phyloP scores from a whole-genome alignment of 2,888 invertebrate genomes.

The Thymelicus sylvestris region DNA sequence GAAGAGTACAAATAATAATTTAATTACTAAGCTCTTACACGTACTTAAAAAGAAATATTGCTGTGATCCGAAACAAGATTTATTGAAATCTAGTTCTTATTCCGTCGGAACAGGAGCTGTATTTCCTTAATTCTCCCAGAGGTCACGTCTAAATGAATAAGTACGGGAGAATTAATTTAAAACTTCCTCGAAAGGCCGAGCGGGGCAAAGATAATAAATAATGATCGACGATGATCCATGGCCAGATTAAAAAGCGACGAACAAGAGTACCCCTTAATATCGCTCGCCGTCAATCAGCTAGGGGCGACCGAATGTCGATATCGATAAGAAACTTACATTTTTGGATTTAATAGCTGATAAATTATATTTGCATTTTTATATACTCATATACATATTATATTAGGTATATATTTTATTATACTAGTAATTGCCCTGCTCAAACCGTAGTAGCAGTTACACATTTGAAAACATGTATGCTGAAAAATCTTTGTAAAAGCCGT shows the following conservation, averaged over 20 bases:
- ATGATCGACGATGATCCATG: constrained; percentile 52
- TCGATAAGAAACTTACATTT: constrained; percentile 31
- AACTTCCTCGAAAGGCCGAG: constrained; percentile 56
- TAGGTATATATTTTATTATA: too few relatives aligned
- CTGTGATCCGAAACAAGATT: background rate
- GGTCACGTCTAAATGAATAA: constrained; percentile 28
- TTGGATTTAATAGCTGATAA: too few relatives aligned
- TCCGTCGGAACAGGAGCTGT: background rate
- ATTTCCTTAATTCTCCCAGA: constrained; percentile 5
- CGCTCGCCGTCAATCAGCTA: constrained; percentile 62
- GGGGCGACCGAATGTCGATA: background rate
- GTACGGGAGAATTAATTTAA: constrained; percentile 30
- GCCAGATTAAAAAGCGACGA: constrained; percentile 49
- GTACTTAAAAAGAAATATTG: background rate
- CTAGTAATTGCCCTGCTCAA: too few relatives aligned
- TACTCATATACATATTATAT: too few relatives aligned
- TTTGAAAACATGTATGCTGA: too few relatives aligned
- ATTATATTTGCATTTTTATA: too few relatives aligned
- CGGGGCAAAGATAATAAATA: constrained; percentile 61
- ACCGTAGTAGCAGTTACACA: too few relatives aligned
- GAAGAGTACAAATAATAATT: background rate
- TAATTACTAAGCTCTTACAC: constrained; percentile 1
- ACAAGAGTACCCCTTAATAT: constrained; percentile 52
- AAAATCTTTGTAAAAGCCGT: too few relatives aligned
- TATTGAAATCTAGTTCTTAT: constrained; percentile 7